phyloP scores from a whole-genome alignment of 2,888 invertebrate species.

The Ophion slaviceki region DNA sequence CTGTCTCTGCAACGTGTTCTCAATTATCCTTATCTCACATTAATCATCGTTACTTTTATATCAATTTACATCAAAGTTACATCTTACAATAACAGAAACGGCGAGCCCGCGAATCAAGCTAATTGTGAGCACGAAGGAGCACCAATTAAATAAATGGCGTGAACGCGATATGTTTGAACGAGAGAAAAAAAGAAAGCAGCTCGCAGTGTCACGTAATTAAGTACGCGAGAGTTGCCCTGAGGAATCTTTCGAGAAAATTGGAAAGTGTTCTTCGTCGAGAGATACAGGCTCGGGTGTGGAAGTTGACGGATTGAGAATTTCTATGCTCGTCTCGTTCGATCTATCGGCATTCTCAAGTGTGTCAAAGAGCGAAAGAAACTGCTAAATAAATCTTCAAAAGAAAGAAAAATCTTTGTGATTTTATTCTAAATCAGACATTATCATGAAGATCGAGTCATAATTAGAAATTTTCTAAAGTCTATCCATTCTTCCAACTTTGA shows the following conservation, averaged over 20 bases:
- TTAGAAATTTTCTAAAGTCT: neutral
- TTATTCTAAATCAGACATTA: neutral
- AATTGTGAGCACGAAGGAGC: neutral
- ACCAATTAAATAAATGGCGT: constrained; percentile 21
- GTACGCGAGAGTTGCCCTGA: constrained; percentile 31
- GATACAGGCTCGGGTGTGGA: constrained; percentile 32
- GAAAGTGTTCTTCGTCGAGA: constrained; percentile 48
- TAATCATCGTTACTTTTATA: neutral
- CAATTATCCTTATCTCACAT: constrained; percentile 4
- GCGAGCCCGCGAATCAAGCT: neutral
- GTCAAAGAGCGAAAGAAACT: neutral
- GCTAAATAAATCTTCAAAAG: neutral
- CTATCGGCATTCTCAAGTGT: constrained; percentile 10
- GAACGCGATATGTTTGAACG: neutral
- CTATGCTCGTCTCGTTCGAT: neutral
- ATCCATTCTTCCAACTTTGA: neutral
- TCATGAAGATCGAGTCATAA: no score
- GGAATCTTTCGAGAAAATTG: constrained; percentile 59
- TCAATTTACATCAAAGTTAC: neutral
- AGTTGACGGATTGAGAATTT: constrained; percentile 27
- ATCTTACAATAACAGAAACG: constrained; percentile 13
- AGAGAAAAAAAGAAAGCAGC: constrained; percentile 55
- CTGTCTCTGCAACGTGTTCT: neutral
- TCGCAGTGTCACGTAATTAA: constrained; percentile 56
- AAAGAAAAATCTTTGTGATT: neutral